These are phyloP conservation scores for Chrysocyon brachyurus DNA, from an alignment of 2,797 vertebrate genomes.

Conservation along the genomic window DNA sequence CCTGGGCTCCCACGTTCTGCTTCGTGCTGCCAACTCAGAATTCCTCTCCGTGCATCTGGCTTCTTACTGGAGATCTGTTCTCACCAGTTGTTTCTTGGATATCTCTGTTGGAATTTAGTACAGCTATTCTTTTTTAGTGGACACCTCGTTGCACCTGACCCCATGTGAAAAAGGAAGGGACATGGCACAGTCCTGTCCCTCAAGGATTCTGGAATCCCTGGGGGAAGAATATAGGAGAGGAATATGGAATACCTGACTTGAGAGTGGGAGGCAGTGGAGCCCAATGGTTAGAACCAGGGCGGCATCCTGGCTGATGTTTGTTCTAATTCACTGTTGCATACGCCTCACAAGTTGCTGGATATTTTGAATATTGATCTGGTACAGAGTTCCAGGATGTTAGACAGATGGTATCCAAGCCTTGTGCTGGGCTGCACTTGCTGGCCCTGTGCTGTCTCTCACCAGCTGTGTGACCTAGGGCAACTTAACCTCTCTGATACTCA, in stretches of 20 bases:
- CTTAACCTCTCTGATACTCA: background rate
- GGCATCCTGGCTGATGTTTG: fast-evolving
- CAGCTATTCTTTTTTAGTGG: background rate
- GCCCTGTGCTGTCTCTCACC: background rate
- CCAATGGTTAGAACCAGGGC: background rate
- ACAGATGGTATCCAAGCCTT: background rate
- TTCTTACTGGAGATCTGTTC: background rate
- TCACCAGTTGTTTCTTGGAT: background rate
- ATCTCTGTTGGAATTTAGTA: background rate
- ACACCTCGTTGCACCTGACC: background rate
- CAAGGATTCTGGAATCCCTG: background rate
- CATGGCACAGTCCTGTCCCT: background rate
- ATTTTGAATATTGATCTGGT: background rate
- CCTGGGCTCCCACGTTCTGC: background rate
- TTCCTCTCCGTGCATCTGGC: background rate
- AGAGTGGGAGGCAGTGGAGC: background rate
- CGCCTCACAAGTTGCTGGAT: background rate
- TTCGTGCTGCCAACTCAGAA: fast-evolving
- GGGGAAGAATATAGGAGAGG: background rate
- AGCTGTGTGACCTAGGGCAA: background rate
- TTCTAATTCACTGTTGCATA: background rate
- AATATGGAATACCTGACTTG: background rate
- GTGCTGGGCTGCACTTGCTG: background rate
- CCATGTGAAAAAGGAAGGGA: background rate
- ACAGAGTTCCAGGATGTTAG: background rate